A percentile compares a stretch with the other conserved stretches of the same genome.
Conservation (phyloP, 1,140 invertebrate genomes). For the Thaumatotibia leucotreta region DNA sequence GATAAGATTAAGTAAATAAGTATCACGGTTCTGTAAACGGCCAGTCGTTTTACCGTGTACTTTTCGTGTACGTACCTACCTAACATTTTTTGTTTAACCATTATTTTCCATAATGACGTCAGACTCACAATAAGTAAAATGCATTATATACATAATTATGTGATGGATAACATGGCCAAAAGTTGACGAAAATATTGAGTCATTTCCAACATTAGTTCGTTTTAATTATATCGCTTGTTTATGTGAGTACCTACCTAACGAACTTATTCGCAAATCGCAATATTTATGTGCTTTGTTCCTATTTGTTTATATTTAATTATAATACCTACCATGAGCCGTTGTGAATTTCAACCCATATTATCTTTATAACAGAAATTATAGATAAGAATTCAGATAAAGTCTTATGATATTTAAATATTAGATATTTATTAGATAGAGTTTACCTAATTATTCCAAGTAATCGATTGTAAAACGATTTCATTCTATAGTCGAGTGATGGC, state of each 20-base stretch:
- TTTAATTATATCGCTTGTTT: neutral
- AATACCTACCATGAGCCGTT: neutral
- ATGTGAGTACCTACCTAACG: neutral
- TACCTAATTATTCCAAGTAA: slow-evolving; percentile 10
- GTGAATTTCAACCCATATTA: neutral
- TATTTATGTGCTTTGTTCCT: neutral
- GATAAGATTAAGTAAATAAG: too few relatives aligned
- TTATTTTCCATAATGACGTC: neutral
- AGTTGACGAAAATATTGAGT: too few relatives aligned
- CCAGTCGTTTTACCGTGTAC: too few relatives aligned
- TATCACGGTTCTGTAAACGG: too few relatives aligned
- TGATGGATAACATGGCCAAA: neutral
- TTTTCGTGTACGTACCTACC: too few relatives aligned
- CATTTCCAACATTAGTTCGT: too few relatives aligned
- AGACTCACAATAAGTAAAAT: neutral
- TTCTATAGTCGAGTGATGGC: neutral
- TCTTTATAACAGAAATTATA: neutral
- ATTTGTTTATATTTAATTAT: neutral
- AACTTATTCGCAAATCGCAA: neutral
- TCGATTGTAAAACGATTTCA: neutral
- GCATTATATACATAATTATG: neutral
- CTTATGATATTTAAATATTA: slow-evolving; percentile 22
- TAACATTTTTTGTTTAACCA: neutral
- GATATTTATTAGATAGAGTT: slow-evolving; percentile 13
- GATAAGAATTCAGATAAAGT: slow-evolving; percentile 21